These are phyloP conservation scores for Pediacus dermestoides DNA, from an alignment of 2,888 invertebrate genomes.

Conservation along the genomic window DNA sequence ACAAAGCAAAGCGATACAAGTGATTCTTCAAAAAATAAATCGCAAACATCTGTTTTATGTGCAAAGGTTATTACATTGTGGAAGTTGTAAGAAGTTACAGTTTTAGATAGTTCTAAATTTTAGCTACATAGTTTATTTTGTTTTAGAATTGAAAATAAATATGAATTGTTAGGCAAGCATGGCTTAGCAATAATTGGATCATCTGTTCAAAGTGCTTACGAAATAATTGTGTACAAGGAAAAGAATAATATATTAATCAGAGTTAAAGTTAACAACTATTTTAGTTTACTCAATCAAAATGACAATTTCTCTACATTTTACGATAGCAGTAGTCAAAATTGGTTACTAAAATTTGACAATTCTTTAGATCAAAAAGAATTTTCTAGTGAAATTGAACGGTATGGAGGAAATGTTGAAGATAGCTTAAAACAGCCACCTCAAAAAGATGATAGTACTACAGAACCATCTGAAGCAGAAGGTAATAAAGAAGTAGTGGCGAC, in stretches of 20 bases:
- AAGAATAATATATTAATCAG: slow-evolving; percentile 42
- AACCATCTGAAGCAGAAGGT: too few relatives aligned
- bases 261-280: slow-evolving; percentile 29
- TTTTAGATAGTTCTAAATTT: slow-evolving; percentile 5
- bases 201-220: slow-evolving; percentile 30
- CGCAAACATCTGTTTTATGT: slow-evolving; percentile 30
- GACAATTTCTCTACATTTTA: slow-evolving; percentile 39
- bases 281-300: slow-evolving; percentile 31
- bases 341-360: slow-evolving; percentile 40
- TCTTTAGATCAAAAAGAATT: slow-evolving; percentile 33
- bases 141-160: slow-evolving; percentile 40
- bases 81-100: slow-evolving; percentile 33
- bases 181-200: slow-evolving; percentile 50
- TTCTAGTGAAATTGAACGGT: slow-evolving; percentile 24
- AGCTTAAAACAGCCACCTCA: slow-evolving; percentile 9
- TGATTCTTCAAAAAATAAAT: slow-evolving; percentile 18
- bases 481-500: slow-evolving; percentile 5
- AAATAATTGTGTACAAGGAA: slow-evolving; percentile 45
- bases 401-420: slow-evolving; percentile 23
- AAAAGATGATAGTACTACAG: slow-evolving; percentile 11
- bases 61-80: slow-evolving; percentile 36
- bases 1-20: slow-evolving; percentile 15
- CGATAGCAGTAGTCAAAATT: slow-evolving; percentile 38
- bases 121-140: slow-evolving; percentile 3
- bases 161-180: slow-evolving; percentile 45